phyloP scores from a whole-genome alignment of 2,888 invertebrate genomes.

The Dasysyrphus tricinctus region DNA sequence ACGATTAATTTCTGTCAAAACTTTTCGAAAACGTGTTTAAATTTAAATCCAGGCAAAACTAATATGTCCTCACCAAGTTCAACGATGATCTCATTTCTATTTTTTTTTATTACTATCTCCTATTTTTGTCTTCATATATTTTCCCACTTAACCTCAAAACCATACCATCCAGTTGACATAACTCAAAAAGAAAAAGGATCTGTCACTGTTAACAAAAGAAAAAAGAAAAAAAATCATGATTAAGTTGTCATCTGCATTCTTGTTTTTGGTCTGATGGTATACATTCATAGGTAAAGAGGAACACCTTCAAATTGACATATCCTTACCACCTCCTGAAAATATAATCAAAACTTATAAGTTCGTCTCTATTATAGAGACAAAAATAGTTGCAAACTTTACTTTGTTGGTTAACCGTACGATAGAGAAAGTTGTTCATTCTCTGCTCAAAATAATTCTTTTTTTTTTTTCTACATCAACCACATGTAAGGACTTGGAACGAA shows the following conservation, averaged over 20 bases:
- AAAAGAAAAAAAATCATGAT: slow-evolving; percentile 42
- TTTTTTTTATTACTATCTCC: background rate
- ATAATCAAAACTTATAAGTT: slow-evolving; percentile 20
- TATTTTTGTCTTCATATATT: background rate
- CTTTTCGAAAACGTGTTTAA: background rate
- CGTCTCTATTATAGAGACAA: background rate
- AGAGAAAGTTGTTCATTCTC: slow-evolving; percentile 45
- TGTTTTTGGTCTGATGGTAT: slow-evolving; percentile 10
- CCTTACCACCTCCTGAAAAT: background rate
- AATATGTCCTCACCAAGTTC: background rate
- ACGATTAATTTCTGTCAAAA: background rate
- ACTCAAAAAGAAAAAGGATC: slow-evolving; percentile 57
- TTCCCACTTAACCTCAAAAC: slow-evolving; percentile 7
- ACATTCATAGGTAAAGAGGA: background rate
- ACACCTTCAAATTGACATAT: slow-evolving; percentile 5
- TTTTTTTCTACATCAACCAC: slow-evolving; percentile 33
- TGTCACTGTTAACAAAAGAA: slow-evolving; percentile 36
- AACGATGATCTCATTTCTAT: background rate
- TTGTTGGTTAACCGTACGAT: slow-evolving; percentile 42
- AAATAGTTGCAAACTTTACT: slow-evolving; percentile 53
- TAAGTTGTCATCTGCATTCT: slow-evolving; percentile 67
- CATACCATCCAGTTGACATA: slow-evolving; percentile 1
- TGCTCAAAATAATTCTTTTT: slow-evolving; percentile 12
- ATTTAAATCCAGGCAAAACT: background rate
- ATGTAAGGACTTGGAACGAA: slow-evolving; percentile 28